Evolutionary conservation across 2,797 vertebrate genomes (phyloP), one percentile per base, ranked within the genome.

Genomic region (Clarias platycephalus): DNA sequence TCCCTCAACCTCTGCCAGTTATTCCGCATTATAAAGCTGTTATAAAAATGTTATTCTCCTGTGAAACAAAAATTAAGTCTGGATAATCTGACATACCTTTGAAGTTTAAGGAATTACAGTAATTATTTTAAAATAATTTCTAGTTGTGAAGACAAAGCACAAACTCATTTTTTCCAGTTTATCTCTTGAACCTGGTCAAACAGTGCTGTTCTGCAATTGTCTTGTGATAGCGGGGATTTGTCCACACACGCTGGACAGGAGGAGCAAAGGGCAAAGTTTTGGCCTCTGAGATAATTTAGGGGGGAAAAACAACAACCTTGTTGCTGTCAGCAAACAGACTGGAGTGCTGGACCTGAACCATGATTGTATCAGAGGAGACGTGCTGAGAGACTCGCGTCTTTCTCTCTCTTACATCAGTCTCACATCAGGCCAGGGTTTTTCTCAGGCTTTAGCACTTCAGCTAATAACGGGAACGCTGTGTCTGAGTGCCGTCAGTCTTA

Each of bases 251-350:
- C 70, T 13, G n/a, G 75, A 60, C 81, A 68, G 70, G 87, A 66
- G 70, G 87, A 84, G 86, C 86, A 90, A 89, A 88, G 86, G 67
- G 83, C 88, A 84, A 81, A 83, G 83, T 86, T 88, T 70, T 67
- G 60, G 22, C 83, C 80, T 79, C 28, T 82, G 49, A 62, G 37
- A 76, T 72, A 70, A 49, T 57, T 28, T 24, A 1, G 15, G 60
- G 31, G 80, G 70, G 81, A 84, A 78, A 49, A 57, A n/a, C 4
- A 31, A 55, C 71, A 37, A 58, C 53, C 44, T 64, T 12, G 62
- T 49, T 76, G 78, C 80, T 64, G 82, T 84, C 80, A 80, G 83
- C 66, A 82, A 84, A 78, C 26, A 70, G 49, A 78, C 53, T 24
- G 53, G 18, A 75, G 16, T 18, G 58, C 78, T 88, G 20, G 34